Base-by-base conservation (phyloP, 2,113 vertebrate genomes). In the Octodon degus region DNA sequence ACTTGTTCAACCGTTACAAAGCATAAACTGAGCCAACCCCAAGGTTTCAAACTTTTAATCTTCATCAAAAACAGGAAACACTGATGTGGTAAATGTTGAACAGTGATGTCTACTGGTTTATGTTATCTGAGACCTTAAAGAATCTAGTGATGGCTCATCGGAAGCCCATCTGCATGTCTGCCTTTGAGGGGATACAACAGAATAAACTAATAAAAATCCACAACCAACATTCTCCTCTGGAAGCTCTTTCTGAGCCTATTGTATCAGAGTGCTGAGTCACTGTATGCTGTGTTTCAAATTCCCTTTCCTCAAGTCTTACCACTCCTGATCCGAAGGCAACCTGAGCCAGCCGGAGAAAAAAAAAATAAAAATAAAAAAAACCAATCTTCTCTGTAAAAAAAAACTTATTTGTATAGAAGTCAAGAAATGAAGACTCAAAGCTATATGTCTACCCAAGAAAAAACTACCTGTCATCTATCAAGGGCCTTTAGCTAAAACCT, bases 361-460 rank as follows among this genome's bases (percentile, higher is more conserved):
- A 97, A 50, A 98, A 98, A n/a, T n/a, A n/a, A 98, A 98, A 98
- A 91, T 97, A 96, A 98, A 93, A 98, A 98, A 96, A 96, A 98
- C 98, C 98, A 98, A 95, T 97, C 97, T 97, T 91, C 96, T 98
- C 97, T 95, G 87, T 97, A 98, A 97, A 97, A 98, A 83, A 62
- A 96, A 98, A 97, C 96, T 96, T 95, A 95, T 97, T 97, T 98
- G 91, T 97, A 98, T 88, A 91, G 97, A 98, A 98, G 98, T 98
- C 90, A 96, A 97, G 98, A 98, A 95, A 96, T 43, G n/a, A n/a
- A n/a, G n/a, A n/a, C n/a, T n/a, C n/a, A n/a, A n/a, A n/a, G n/a
- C n/a, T n/a, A n/a, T n/a, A n/a, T n/a, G n/a, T n/a, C n/a, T n/a
- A n/a, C n/a, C n/a, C n/a, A n/a, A n/a, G n/a, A n/a, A n/a, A n/a